Base-by-base conservation (phyloP, 2,113 vertebrate species). In the Falcunculus frontatus region DNA sequence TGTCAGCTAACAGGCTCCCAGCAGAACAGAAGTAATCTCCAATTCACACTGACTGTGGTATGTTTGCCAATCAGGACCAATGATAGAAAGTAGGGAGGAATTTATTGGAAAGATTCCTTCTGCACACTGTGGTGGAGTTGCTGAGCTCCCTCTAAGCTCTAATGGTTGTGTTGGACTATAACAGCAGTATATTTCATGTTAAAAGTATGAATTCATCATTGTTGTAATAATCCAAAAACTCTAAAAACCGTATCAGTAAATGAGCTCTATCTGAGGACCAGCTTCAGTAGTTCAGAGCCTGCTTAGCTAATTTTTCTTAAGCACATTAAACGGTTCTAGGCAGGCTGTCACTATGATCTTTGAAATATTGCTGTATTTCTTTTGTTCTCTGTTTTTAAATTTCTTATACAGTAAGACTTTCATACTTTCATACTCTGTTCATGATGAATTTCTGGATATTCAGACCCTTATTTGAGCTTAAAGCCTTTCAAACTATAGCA, bases 231-330 rank as follows among this genome's bases (percentile, higher is more conserved):
- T 56, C 69, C 35, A 62, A 67, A 90, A 82, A 1, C n/a, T 89
- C 78, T 89, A 37, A 90, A 87, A 90, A 20, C 22, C 16, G 0
- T 37, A 0, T 57, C n/a, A 29, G 52, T 72, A 85, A 85, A 90
- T 76, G 49, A 83, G 49, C 67, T 90, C 18, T 93, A 46, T 70
- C 39, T 55, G 35, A 30, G 47, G 65, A 64, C 33, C 25, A 82
- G 69, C 30, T 94, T 64, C 56, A 76, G 41, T 50, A 85, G 25
- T 64, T 89, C 62, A 52, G 74, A 64, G 47, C 41, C 76, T 82
- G 77, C 64, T 87, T 74, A 41, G 73, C 84, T 89, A 68, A 41
- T 89, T 95, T 96, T 78, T 74, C 56, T 94, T 78, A 72, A 78
- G 73, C 65, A 44, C 26, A 7, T 85, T 85, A 64, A 93, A 60